Percentiles rank a stretch among this genome's conserved stretches.
Evolutionary conservation across 2,797 vertebrate genomes (phyloP).

Genomic region (Orestias chungarensis): DNA sequence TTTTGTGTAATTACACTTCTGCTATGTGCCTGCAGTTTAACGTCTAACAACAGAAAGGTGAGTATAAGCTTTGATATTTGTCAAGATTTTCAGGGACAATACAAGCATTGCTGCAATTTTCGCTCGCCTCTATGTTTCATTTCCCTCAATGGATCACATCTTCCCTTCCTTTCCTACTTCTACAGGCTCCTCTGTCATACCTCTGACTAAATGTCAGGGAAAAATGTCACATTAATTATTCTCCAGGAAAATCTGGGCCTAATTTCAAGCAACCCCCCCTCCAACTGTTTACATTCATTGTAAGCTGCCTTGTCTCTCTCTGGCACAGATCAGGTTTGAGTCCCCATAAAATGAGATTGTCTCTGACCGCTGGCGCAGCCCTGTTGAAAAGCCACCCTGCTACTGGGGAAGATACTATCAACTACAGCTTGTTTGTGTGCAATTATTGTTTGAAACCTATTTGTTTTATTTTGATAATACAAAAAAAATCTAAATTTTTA

Average conservation of each 20-base stretch:
- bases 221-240: constrained; percentile 88
- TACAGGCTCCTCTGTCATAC: constrained; percentile 69
- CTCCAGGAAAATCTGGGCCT: constrained; percentile 71
- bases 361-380: constrained; percentile 53
- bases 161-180: constrained; percentile 48
- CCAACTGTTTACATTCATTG: constrained; percentile 59
- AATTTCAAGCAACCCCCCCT: constrained; percentile 55
- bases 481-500: not conserved
- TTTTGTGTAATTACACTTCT: constrained; percentile 21
- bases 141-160: constrained; percentile 40
- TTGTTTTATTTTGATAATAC: constrained; percentile 19
- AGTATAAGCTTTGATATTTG: constrained; percentile 28
- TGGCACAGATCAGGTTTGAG: constrained; percentile 74
- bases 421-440: constrained; percentile 27
- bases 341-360: constrained; percentile 72
- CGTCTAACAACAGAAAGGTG: constrained; percentile 18
- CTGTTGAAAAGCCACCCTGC: constrained; percentile 27
- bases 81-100: constrained; percentile 25
- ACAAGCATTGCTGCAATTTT: constrained; percentile 23
- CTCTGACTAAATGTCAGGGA: constrained; percentile 83
- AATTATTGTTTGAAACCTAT: constrained; percentile 9
- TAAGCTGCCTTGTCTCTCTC: constrained; percentile 63
- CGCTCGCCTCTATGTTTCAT: constrained; percentile 31
- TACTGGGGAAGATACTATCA: constrained; percentile 27
- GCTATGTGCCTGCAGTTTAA: constrained; percentile 30